Evolutionary conservation across 1,140 invertebrate genomes (phyloP).

Genomic region (Trichonephila inaurata): DNA sequence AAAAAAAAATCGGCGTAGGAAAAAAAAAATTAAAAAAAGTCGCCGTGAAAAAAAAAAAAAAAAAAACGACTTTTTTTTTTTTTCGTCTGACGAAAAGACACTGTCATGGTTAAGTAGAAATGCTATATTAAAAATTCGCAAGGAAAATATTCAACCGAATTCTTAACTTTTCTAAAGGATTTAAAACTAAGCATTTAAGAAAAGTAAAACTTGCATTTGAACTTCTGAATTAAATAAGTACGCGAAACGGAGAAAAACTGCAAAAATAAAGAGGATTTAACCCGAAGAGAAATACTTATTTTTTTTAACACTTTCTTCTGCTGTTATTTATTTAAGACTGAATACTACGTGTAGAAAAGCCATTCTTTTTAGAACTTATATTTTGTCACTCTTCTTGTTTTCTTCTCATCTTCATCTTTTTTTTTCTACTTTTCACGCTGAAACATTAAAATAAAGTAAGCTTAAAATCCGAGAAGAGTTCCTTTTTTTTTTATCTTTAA

Average conservation of each 20-base stretch:
- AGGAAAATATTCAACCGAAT: conserved; percentile 32
- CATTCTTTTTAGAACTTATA: not conserved
- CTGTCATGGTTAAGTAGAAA: not conserved
- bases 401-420: not conserved
- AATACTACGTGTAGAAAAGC: not conserved
- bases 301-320: not conserved
- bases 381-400: not conserved
- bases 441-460: not conserved
- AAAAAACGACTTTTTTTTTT: not conserved
- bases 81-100: not conserved
- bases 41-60: not conserved
- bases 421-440: not conserved
- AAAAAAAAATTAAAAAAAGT: conserved; percentile 7
- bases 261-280: conserved; percentile 35
- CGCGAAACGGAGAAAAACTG: not conserved
- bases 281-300: not conserved
- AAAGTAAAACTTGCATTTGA: conserved; percentile 40
- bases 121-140: conserved; percentile 48
- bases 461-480: not conserved
- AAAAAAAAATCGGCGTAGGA: not conserved
- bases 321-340: conserved; percentile 16
- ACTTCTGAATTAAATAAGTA: conserved; percentile 37
- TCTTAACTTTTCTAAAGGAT: conserved; percentile 36
- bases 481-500: not conserved
- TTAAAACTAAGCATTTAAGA: conserved; percentile 56